Evolutionary conservation across 1,140 invertebrate genomes (phyloP).

Genomic region (Drusus annulatus): DNA sequence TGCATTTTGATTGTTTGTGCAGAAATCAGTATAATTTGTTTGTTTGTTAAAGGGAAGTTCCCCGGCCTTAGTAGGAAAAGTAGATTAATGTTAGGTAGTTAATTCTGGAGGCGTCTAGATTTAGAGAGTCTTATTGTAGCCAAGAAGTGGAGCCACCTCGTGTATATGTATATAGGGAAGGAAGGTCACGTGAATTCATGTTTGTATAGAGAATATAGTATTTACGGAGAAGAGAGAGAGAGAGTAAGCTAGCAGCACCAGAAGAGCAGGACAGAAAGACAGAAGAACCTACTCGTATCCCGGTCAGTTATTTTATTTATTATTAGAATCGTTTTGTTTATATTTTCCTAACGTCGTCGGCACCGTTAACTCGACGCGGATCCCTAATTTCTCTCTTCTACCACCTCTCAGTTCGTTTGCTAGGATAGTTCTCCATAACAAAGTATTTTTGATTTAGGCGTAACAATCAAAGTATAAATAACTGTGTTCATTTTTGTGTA

Average conservation of each 20-base stretch:
- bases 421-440: background rate
- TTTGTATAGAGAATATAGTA: too few species aligned
- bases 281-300: too few species aligned
- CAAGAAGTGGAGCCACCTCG: background rate
- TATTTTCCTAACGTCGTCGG: constrained; percentile 38
- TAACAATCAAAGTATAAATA: background rate
- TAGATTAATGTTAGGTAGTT: background rate
- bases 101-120: constrained; percentile 11
- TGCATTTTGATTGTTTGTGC: too few species aligned
- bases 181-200: background rate
- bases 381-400: too few species aligned
- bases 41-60: background rate
- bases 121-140: constrained; percentile 25
- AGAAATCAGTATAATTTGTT: too few species aligned
- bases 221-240: background rate
- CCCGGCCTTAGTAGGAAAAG: constrained; percentile 3
- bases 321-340: constrained; percentile 16
- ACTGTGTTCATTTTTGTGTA: constrained; percentile 21
- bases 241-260: too few species aligned
- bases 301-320: constrained; percentile 21
- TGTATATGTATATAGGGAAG: background rate
- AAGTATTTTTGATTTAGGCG: background rate
- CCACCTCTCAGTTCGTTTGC: background rate
- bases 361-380: too few species aligned
- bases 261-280: too few species aligned